phyloP scores from a whole-genome alignment of 1,140 invertebrate genomes.

The Pantala flavescens region DNA sequence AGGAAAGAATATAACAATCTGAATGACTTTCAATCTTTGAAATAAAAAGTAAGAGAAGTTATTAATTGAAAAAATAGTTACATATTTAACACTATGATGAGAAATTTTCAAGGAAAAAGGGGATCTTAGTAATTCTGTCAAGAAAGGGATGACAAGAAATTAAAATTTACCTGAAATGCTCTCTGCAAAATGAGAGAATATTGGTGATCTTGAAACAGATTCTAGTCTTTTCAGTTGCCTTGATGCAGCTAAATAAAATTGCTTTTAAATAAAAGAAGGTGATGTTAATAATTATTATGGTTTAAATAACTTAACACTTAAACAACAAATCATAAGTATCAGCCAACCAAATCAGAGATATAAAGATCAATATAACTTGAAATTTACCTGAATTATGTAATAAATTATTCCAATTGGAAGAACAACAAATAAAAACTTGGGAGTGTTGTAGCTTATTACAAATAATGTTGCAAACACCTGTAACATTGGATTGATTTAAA shows the following conservation, averaged over 20 bases:
- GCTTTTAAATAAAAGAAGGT: slow-evolving; percentile 48
- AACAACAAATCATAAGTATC: neutral
- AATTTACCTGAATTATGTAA: slow-evolving; percentile 40
- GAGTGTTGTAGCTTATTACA: slow-evolving; percentile 43
- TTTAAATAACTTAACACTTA: neutral
- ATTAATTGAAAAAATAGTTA: no score
- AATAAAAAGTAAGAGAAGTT: no score
- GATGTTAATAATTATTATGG: no score
- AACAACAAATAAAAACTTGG: slow-evolving; percentile 41
- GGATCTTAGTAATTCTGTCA: no score
- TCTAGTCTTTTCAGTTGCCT: slow-evolving; percentile 91
- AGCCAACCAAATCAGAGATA: neutral
- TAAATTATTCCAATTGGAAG: slow-evolving; percentile 45
- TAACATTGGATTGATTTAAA: slow-evolving; percentile 17
- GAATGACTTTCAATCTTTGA: no score
- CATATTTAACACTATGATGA: no score
- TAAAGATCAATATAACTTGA: neutral
- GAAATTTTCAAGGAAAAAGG: no score
- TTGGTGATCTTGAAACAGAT: slow-evolving; percentile 89
- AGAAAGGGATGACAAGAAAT: no score
- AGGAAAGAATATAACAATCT: slow-evolving; percentile 40
- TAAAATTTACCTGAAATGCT: no score
- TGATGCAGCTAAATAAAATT: slow-evolving; percentile 86
- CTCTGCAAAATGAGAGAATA: slow-evolving; percentile 97
- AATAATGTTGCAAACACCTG: slow-evolving; percentile 40